A percentile compares a stretch with the other conserved stretches of the same genome.
Conservation (phyloP, 2,888 invertebrate genomes). For the Cepaea hortensis region DNA sequence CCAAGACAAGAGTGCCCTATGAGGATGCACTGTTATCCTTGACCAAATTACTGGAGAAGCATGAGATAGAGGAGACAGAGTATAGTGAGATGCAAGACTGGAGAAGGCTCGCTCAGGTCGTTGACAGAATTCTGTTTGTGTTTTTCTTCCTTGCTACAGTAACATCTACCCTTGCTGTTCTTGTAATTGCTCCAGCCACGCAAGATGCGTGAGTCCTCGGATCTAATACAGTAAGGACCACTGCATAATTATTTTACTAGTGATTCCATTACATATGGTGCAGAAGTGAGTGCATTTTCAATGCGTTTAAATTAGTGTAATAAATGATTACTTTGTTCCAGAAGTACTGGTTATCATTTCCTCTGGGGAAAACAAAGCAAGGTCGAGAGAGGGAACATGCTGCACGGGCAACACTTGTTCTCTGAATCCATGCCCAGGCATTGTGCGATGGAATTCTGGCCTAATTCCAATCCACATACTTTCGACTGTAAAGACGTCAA, state of each 20-base stretch:
- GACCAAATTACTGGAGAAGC: conserved; percentile 77
- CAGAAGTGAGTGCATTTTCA: background rate
- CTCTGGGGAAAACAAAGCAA: too few species aligned
- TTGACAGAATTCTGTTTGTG: conserved; percentile 80
- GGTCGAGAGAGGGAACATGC: too few species aligned
- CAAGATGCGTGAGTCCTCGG: conserved; percentile 43
- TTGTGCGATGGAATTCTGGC: too few species aligned
- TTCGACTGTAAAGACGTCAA: too few species aligned
- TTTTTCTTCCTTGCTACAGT: conserved; percentile 79
- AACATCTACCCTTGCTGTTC: conserved; percentile 77
- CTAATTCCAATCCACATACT: too few species aligned
- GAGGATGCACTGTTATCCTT: conserved; percentile 77
- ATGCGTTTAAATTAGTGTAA: too few species aligned
- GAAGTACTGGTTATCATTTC: too few species aligned
- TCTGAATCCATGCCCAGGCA: too few species aligned
- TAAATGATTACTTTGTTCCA: too few species aligned
- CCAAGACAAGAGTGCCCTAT: conserved; percentile 57
- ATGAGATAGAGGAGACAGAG: conserved; percentile 76
- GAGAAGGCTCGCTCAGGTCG: conserved; percentile 78
- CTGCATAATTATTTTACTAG: too few species aligned
- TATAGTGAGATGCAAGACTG: conserved; percentile 79
- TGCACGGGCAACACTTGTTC: too few species aligned
- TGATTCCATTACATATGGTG: background rate
- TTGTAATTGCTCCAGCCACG: conserved; percentile 77
- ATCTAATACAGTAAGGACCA: background rate